Conservation (phyloP, 2,797 vertebrate species). For the Lepidocolaptes lacrymiger region DNA sequence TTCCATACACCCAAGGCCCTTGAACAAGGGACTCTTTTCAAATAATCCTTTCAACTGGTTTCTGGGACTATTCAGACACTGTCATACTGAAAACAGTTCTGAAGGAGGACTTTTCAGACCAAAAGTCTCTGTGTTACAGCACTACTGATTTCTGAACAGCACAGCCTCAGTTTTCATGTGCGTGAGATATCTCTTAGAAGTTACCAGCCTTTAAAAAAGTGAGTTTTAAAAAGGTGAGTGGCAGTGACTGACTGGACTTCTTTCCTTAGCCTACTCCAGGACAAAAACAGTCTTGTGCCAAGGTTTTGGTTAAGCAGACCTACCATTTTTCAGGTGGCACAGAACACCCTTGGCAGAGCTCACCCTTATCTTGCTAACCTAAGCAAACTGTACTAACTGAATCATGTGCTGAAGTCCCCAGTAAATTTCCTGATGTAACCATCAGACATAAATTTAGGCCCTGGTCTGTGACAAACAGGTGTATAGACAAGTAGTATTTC, state of each 20-base stretch:
- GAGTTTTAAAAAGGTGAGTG: not conserved
- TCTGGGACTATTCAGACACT: not conserved
- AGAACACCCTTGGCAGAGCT: not conserved
- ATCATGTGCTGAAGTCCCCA: not conserved
- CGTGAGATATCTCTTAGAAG: not conserved
- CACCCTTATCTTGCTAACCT: not conserved
- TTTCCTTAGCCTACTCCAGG: not conserved
- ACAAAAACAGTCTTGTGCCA: not conserved
- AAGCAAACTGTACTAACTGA: not conserved
- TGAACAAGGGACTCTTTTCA: not conserved
- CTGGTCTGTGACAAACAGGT: not conserved
- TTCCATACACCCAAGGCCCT: fast-evolving
- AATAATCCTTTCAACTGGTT: not conserved
- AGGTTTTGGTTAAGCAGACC: not conserved
- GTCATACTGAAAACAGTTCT: not conserved
- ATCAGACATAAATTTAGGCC: not conserved
- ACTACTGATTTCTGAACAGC: not conserved
- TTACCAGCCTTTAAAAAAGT: not conserved
- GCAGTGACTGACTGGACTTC: not conserved
- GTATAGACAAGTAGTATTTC: not conserved
- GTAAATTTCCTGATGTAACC: not conserved
- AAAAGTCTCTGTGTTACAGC: not conserved
- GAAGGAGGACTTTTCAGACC: not conserved
- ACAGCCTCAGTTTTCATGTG: not conserved
- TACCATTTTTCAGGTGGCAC: not conserved